Conservation (phyloP, 53 echinoderm and acorn worm species). For the Zoroaster sp. region DNA sequence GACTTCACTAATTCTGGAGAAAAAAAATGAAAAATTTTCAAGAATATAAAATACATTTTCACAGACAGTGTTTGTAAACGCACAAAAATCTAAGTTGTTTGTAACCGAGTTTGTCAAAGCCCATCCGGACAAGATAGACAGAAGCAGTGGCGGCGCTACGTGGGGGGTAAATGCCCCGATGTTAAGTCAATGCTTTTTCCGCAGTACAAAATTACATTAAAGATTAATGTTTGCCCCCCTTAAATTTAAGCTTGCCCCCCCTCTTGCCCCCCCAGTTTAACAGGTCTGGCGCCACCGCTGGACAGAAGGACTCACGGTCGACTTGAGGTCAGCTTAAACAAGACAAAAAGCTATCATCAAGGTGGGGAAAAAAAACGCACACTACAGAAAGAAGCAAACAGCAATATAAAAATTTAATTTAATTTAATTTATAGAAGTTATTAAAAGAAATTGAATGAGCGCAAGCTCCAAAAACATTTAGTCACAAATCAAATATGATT, state of each 20-base stretch:
- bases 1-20: constrained; percentile 65
- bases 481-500: neutral
- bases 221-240: too few species aligned
- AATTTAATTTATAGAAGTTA: neutral
- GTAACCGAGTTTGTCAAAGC: too few species aligned
- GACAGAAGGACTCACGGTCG: neutral
- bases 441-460: neutral
- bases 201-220: too few species aligned
- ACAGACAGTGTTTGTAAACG: too few species aligned
- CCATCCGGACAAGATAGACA: too few species aligned
- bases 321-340: neutral
- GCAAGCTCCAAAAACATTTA: neutral
- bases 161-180: too few species aligned
- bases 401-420: neutral
- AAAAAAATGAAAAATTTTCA: neutral
- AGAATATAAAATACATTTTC: neutral
- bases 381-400: neutral
- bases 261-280: too few species aligned
- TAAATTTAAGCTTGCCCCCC: too few species aligned
- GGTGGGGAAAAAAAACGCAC: neutral
- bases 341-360: neutral
- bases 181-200: too few species aligned
- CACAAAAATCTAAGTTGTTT: too few species aligned
- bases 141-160: too few species aligned
- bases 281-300: too few species aligned